These are phyloP conservation scores for Epinotia brunnichana DNA, from an alignment of 2,888 invertebrate species.

Conservation along the genomic window DNA sequence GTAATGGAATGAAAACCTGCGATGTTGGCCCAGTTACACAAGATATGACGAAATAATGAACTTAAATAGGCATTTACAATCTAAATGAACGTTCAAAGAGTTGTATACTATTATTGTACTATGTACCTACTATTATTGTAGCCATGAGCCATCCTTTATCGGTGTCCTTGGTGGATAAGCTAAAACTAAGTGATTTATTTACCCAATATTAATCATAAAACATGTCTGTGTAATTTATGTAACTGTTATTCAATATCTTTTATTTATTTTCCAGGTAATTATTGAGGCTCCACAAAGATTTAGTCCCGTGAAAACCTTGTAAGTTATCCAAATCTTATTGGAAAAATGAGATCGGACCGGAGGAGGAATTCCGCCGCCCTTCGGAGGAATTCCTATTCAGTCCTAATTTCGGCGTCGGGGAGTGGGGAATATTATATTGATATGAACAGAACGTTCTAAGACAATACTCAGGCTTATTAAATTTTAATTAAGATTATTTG, in stretches of 20 bases:
- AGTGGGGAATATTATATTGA: slow-evolving; percentile 38
- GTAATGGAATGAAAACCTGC: slow-evolving; percentile 3
- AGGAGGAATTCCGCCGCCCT: slow-evolving; percentile 20
- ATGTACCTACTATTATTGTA: neutral
- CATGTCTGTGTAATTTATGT: neutral
- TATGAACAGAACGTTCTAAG: slow-evolving; percentile 19
- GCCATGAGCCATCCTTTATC: too few relatives aligned
- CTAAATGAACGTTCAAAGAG: neutral
- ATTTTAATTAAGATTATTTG: slow-evolving; percentile 11
- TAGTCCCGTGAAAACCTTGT: slow-evolving; percentile 30
- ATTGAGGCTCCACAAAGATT: slow-evolving; percentile 16
- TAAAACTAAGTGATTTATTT: neutral
- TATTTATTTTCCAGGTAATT: slow-evolving; percentile 39
- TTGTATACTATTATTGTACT: neutral
- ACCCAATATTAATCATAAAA: neutral
- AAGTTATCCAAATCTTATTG: slow-evolving; percentile 37
- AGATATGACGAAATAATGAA: neutral
- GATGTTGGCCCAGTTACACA: neutral
- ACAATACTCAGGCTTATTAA: slow-evolving; percentile 12
- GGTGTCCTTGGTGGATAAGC: neutral
- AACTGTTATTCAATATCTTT: slow-evolving; percentile 16
- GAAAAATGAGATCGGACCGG: slow-evolving; percentile 12
- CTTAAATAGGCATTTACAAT: neutral
- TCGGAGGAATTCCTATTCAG: slow-evolving; percentile 25
- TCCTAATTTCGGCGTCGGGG: slow-evolving; percentile 31